Evolutionary conservation across 2,888 invertebrate genomes (phyloP), one percentile per base, ranked within the genome.

Genomic region (Noctua pronuba): DNA sequence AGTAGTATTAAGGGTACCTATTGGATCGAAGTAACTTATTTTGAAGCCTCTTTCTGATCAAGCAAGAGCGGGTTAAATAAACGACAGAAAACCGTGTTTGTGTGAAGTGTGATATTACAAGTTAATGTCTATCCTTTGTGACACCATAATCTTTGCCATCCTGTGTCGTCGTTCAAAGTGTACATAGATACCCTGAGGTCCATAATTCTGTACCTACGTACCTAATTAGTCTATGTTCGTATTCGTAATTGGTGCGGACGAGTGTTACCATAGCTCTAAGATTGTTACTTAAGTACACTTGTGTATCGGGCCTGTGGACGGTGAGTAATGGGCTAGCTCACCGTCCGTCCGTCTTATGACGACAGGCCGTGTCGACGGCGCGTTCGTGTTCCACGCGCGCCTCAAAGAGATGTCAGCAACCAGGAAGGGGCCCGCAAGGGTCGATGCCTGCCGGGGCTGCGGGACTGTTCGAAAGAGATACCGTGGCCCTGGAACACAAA

Each of bases 291-390:
- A 6, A 28, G 21, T 49, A 49, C 49, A 35, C 2, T 35, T 67
- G 65, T 73, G 55, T 62, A 16, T 35, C 35, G 35, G 58, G 49
- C n/a, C 31, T 64, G 55, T 74, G 62, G n/a, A n/a, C n/a, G n/a
- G n/a, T n/a, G n/a, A n/a, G n/a, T n/a, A n/a, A n/a, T n/a, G n/a
- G n/a, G n/a, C n/a, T n/a, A n/a, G n/a, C n/a, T n/a, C n/a, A n/a
- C n/a, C n/a, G n/a, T n/a, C n/a, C n/a, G n/a, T n/a, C n/a, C n/a
- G n/a, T n/a, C n/a, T n/a, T n/a, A n/a, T n/a, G n/a, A n/a, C n/a
- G n/a, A n/a, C n/a, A n/a, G n/a, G n/a, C n/a, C n/a, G n/a, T n/a
- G n/a, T n/a, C n/a, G n/a, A n/a, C n/a, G n/a, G n/a, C n/a, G n/a
- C n/a, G n/a, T n/a, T n/a, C n/a, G n/a, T n/a, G n/a, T n/a, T n/a